phyloP scores from a whole-genome alignment of 2,888 invertebrate genomes.

The Resseliella maxima region DNA sequence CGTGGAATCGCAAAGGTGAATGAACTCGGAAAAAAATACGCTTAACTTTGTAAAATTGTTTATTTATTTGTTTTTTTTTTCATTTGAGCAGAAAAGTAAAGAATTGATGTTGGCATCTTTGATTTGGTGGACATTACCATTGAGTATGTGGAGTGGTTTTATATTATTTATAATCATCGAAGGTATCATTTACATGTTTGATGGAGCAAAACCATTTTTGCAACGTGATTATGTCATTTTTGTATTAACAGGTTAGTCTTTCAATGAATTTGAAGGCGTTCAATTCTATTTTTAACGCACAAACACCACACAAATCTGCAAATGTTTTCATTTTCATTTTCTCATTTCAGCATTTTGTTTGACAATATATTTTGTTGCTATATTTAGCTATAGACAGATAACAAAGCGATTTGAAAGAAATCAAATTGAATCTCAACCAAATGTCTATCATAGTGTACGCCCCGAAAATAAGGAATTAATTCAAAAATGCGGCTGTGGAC shows the following conservation, averaged over 20 bases:
- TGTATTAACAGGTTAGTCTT: neutral
- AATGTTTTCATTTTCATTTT: too few species aligned
- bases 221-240: neutral
- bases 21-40: neutral
- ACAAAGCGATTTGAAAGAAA: neutral
- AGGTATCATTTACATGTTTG: neutral
- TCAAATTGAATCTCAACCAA: neutral
- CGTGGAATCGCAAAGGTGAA: neutral
- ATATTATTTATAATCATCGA: neutral
- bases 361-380: neutral
- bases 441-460: neutral
- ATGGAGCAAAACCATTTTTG: neutral
- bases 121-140: neutral
- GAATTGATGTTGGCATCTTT: neutral
- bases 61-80: neutral
- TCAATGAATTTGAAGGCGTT: neutral
- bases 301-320: too few species aligned
- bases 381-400: neutral
- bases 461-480: neutral
- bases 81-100: neutral
- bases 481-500: neutral
- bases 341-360: neutral
- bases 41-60: neutral
- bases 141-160: neutral
- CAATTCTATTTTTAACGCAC: too few species aligned